Evolutionary conservation across 2,797 vertebrate species (phyloP).

Genomic region (Falco columbarius): DNA sequence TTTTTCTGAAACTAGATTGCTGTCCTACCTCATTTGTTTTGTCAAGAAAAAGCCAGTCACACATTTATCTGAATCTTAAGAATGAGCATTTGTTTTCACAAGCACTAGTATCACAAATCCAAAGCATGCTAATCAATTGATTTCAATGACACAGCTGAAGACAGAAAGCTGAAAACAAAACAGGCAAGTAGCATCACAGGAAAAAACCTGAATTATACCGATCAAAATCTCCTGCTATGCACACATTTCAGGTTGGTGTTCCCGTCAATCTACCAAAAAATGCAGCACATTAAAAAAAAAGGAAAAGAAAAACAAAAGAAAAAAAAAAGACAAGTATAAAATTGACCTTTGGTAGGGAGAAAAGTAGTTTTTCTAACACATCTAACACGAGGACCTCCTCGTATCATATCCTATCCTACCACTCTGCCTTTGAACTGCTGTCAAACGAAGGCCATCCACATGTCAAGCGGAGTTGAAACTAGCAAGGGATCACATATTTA

Average conservation of each 20-base stretch:
- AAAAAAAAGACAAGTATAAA: background rate
- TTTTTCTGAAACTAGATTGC: background rate
- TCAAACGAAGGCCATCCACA: background rate
- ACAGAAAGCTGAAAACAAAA: background rate
- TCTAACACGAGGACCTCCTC: background rate
- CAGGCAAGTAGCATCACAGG: background rate
- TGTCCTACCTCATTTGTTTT: background rate
- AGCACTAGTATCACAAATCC: background rate
- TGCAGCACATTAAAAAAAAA: background rate
- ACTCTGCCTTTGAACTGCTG: background rate
- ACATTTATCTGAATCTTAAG: background rate
- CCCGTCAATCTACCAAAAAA: background rate
- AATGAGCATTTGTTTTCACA: background rate
- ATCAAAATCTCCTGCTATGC: background rate
- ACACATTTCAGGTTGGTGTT: background rate
- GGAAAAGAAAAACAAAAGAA: rapidly evolving
- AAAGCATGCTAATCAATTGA: background rate
- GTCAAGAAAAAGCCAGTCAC: background rate
- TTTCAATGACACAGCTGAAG: background rate
- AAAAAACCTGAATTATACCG: background rate
- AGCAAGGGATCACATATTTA: background rate
- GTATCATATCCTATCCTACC: background rate
- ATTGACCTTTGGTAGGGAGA: background rate
- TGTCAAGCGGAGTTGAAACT: background rate
- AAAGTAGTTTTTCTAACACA: background rate